These are phyloP conservation scores for Polypedilum pembai DNA, from an alignment of 1,140 invertebrate genomes.

Conservation along the genomic window DNA sequence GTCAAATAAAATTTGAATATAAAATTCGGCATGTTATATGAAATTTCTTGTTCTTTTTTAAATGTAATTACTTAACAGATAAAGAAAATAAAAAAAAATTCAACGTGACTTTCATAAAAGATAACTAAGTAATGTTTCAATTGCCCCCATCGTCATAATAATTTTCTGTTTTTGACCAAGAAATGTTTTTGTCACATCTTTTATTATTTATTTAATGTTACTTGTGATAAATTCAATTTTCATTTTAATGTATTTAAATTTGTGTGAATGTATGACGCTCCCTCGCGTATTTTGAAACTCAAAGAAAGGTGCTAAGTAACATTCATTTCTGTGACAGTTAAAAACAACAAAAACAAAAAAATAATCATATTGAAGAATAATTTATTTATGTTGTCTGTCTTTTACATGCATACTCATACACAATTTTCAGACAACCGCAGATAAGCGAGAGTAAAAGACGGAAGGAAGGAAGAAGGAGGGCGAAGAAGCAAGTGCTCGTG, in stretches of 20 bases:
- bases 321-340: not conserved
- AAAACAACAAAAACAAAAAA: not conserved
- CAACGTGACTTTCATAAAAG: not conserved
- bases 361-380: not conserved
- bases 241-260: conserved; percentile 1
- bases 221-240: not conserved
- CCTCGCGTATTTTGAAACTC: too few relatives aligned
- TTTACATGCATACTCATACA: too few relatives aligned
- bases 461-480: too few relatives aligned
- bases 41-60: too few relatives aligned
- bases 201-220: not conserved
- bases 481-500: not conserved
- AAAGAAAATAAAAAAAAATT: too few relatives aligned
- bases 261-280: not conserved
- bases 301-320: not conserved
- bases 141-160: not conserved
- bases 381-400: conserved; percentile 2
- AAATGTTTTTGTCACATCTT: not conserved
- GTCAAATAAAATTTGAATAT: too few relatives aligned
- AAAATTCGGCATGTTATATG: too few relatives aligned
- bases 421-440: too few relatives aligned
- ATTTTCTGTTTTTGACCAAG: not conserved
- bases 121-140: not conserved
- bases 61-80: too few relatives aligned
- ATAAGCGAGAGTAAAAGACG: not conserved